Base-by-base conservation (phyloP, 2,113 vertebrate genomes). In the Equus quagga region DNA sequence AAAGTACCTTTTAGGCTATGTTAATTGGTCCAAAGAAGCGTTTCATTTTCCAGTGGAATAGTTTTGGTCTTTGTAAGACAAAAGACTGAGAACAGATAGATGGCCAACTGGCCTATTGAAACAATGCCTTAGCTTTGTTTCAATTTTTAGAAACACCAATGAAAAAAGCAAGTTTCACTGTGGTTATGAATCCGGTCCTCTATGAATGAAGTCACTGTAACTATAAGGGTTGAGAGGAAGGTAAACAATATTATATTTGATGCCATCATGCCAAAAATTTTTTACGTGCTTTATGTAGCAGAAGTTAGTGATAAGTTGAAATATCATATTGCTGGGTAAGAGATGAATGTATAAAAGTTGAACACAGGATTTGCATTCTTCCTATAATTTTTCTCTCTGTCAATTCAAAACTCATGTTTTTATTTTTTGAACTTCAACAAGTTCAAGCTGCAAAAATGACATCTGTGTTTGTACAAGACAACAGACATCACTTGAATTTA, bases 401-500 rank as follows among this genome's bases (percentile, higher is more conserved):
- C 3, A 92, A 69, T 90, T 97, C 49, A 79, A 96, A 96, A 97
- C 88, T 89, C 88, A 95, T 97, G 98, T 88, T 69, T n/a, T n/a
- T 89, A 58, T 97, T 94, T 89, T 91, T 75, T 96, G 80, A 98
- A 46, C 33, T 98, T 96, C 98, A 99, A 97, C 23, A 97, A 91
- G 44, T 96, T 98, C 91, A 98, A 97, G 92, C 92, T 98, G 90
- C 90, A 97, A 98, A 96, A 96, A 95, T 92, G 93, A 97, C 93
- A 97, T 60, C 97, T 8, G 18, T 97, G 94, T 98, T 98, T 98
- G 93, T 92, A 70, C 60, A 97, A 93, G 91, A 97, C 81, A 98
- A 97, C 65, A 98, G 96, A 96, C 79, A 96, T 91, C 96, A 72
- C 91, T 97, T 95, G 84, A 98, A 98, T 98, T 97, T 98, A 98